phyloP scores from a whole-genome alignment of 2,888 invertebrate species.

The Hyposoter dolosus region DNA sequence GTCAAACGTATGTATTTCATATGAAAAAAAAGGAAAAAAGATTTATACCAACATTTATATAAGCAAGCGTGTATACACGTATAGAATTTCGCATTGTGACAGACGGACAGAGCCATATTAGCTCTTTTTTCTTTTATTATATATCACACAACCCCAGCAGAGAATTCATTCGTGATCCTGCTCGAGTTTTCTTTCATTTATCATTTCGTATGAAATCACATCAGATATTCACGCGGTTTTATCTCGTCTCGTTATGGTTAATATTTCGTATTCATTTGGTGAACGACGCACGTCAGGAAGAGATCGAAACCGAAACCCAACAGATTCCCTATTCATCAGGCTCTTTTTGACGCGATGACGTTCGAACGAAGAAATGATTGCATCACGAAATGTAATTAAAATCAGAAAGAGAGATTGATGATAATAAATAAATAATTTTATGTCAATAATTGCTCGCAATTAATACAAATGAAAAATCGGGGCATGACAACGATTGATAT shows the following conservation, averaged over 20 bases:
- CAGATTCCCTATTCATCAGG: slow-evolving; percentile 15
- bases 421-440: not conserved
- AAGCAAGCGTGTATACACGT: not conserved
- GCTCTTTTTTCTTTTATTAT: slow-evolving; percentile 8
- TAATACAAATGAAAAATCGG: not conserved
- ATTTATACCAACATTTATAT: not conserved
- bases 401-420: not conserved
- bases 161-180: slow-evolving; percentile 19
- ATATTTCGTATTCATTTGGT: slow-evolving; percentile 24
- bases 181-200: not conserved
- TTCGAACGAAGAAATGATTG: not conserved
- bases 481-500: not conserved
- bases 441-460: not conserved
- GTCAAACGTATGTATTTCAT: not conserved
- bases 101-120: slow-evolving; percentile 3
- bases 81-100: not conserved
- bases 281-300: not conserved
- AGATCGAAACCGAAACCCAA: not conserved
- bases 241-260: not conserved
- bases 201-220: not conserved
- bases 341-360: not conserved
- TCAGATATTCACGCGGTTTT: not conserved
- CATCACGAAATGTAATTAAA: not conserved
- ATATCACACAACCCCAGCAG: slow-evolving; percentile 17
- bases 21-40: not conserved